phyloP scores from a whole-genome alignment of 2,113 vertebrate genomes.

The Nipponia nippon region DNA sequence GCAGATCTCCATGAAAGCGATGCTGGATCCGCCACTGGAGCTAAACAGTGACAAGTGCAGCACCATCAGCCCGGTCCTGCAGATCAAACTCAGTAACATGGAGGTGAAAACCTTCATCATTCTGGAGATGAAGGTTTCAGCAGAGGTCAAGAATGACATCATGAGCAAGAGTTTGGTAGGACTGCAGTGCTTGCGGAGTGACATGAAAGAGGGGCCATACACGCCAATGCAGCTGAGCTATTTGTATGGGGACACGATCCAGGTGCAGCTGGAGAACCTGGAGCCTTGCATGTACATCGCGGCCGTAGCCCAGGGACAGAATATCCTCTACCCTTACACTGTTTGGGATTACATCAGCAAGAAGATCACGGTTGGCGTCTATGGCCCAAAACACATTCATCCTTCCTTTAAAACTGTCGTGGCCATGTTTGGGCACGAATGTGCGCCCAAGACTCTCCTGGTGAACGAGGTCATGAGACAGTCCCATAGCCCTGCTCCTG shows the following conservation, averaged over 20 bases:
- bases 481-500: slow-evolving; percentile 75
- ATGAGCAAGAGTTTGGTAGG: slow-evolving; percentile 76
- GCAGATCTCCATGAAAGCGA: slow-evolving; percentile 91
- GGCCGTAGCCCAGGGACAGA: slow-evolving; percentile 80
- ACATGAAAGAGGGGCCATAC: slow-evolving; percentile 91
- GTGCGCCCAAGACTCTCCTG: slow-evolving; percentile 89
- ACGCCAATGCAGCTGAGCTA: slow-evolving; percentile 73
- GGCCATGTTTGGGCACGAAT: slow-evolving; percentile 92
- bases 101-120: slow-evolving; percentile 84
- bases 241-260: slow-evolving; percentile 85
- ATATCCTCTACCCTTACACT: slow-evolving; percentile 78
- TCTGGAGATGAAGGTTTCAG: slow-evolving; percentile 91
- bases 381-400: slow-evolving; percentile 95
- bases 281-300: slow-evolving; percentile 96
- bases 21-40: slow-evolving; percentile 90
- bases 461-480: slow-evolving; percentile 87
- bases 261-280: slow-evolving; percentile 87
- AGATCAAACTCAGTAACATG: slow-evolving; percentile 93
- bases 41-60: slow-evolving; percentile 91
- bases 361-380: slow-evolving; percentile 89
- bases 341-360: slow-evolving; percentile 95
- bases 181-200: slow-evolving; percentile 86
- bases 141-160: slow-evolving; percentile 81
- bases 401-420: slow-evolving; percentile 95
- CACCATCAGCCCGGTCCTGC: slow-evolving; percentile 90